Evolutionary conservation across 1,140 invertebrate genomes (phyloP).

Genomic region (Popillia japonica): DNA sequence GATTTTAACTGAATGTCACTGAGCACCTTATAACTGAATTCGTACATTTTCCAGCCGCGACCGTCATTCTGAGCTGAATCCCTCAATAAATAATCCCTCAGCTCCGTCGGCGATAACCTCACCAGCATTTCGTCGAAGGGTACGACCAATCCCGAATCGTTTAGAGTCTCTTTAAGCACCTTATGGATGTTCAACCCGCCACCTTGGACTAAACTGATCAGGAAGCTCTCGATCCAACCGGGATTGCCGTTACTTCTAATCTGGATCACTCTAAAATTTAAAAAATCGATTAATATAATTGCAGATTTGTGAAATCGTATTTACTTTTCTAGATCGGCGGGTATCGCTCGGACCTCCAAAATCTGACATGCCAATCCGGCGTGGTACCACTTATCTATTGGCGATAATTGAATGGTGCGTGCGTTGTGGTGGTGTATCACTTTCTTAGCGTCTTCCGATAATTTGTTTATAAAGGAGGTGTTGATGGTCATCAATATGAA

Average conservation of each 20-base stretch:
- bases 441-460: constrained; percentile 20
- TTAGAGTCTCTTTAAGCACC: constrained; percentile 56
- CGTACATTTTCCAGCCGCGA: constrained; percentile 51
- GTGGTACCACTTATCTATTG: constrained; percentile 66
- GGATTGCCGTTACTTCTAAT: constrained; percentile 68
- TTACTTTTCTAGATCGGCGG: constrained; percentile 69
- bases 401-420: constrained; percentile 52
- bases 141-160: constrained; percentile 59
- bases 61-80: neutral
- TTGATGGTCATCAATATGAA: constrained; percentile 43
- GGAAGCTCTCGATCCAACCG: constrained; percentile 72
- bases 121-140: constrained; percentile 59
- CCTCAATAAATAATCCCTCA: constrained; percentile 42
- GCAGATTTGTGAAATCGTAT: neutral
- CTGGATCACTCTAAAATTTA: constrained; percentile 66
- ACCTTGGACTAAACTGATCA: constrained; percentile 67
- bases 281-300: constrained; percentile 37
- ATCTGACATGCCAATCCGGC: constrained; percentile 70
- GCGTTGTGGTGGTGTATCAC: constrained; percentile 50
- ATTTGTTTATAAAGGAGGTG: neutral
- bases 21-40: constrained; percentile 53
- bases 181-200: constrained; percentile 61
- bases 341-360: constrained; percentile 67
- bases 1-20: constrained; percentile 31
- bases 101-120: constrained; percentile 56